A percentile compares a stretch with the other conserved stretches of the same genome.
These are phyloP conservation scores for Molossus alvarezi DNA, from an alignment of 2,797 vertebrate genomes.

Conservation along the genomic window DNA sequence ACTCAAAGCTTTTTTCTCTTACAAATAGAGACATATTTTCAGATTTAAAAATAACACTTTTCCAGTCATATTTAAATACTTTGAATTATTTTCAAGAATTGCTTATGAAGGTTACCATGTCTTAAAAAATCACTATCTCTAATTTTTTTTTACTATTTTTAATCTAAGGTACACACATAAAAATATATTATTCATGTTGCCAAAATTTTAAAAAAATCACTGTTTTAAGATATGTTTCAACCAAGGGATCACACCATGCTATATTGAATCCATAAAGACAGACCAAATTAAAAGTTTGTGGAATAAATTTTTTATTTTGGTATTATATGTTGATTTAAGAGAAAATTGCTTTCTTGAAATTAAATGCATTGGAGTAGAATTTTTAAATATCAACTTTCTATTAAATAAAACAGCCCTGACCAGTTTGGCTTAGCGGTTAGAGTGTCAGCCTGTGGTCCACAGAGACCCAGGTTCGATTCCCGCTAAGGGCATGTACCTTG, in stretches of 20 bases:
- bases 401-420: not conserved
- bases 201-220: not conserved
- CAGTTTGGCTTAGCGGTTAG: too few species aligned
- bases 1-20: not conserved
- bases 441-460: too few species aligned
- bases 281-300: not conserved
- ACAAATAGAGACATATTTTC: not conserved
- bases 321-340: not conserved
- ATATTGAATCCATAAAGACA: not conserved
- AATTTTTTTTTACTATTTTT: slow-evolving; percentile 2
- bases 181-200: not conserved
- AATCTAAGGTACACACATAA: not conserved
- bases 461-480: too few species aligned
- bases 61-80: not conserved
- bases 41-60: not conserved
- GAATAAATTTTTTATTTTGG: not conserved
- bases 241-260: not conserved
- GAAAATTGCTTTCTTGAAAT: not conserved
- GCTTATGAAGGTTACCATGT: not conserved
- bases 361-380: not conserved
- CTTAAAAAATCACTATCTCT: not conserved
- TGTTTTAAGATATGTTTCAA: slow-evolving; percentile 18
- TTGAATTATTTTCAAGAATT: slow-evolving; percentile 12
- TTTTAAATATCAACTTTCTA: slow-evolving; percentile 33
- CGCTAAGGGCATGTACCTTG: too few species aligned